Base-by-base conservation (phyloP, 2,113 vertebrate species). In the Elanoides forficatus region DNA sequence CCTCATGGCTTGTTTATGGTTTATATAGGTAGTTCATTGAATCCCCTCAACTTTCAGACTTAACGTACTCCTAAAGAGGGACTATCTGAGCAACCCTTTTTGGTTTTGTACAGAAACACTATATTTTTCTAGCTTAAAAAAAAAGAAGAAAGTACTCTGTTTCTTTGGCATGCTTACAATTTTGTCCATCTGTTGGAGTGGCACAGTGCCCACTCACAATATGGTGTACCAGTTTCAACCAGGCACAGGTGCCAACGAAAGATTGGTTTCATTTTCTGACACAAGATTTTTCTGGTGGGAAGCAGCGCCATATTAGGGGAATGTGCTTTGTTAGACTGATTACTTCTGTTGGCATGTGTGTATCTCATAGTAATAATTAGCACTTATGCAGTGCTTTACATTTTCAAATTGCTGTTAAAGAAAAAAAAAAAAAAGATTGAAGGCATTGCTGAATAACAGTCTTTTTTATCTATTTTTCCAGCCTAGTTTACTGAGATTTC, bases 161-260 rank as follows among this genome's bases (percentile, higher is more conserved):
- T 82, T 87, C 82, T 95, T 96, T 97, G 96, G 94, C 97, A 94
- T 47, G 47, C 67, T 90, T 92, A 86, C 92, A 92, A 2, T 94
- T 56, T 43, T 70, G 81, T 81, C 98, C 97, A 97, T 98, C 97
- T 98, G 98, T 91, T 96, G 23, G 80, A 80, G 85, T 98, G 97
- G 97, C 97, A 38, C 60, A 12, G 26, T 97, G 98, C 98, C 98
- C 96, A 95, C 94, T 94, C 88, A 75, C 98, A 96, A 93, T 97
- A 95, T 81, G 97, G 97, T 62, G 29, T 95, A 97, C 95, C 93
- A 96, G 95, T 96, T 98, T 96, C 90, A 81, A 97, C 87, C 82
- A 71, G 27, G 75, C 80, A 29, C 87, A 94, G 94, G 95, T 97
- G 98, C 97, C 97, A 97, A 32, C 32, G 58, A 71, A 82, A 76